Percentiles rank a stretch among this genome's conserved stretches.
These are phyloP conservation scores for Herminia tarsipennalis DNA, from an alignment of 2,888 invertebrate genomes.

Conservation along the genomic window DNA sequence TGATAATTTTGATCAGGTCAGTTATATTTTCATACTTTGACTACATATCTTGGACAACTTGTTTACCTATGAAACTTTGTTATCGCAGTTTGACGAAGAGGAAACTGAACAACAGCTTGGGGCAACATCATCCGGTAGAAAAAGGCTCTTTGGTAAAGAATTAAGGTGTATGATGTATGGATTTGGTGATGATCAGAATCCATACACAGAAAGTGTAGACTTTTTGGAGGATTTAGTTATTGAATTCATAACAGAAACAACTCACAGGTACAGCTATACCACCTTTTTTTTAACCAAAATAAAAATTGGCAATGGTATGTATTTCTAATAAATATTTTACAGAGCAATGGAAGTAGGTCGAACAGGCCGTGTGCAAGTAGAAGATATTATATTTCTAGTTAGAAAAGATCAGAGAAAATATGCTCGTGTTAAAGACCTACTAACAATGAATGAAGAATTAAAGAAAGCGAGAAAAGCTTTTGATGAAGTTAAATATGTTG, in stretches of 20 bases:
- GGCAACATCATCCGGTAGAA: constrained; percentile 89
- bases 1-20: constrained; percentile 77
- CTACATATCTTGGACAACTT: background rate
- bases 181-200: constrained; percentile 99
- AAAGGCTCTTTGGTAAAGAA: constrained; percentile 96
- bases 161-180: constrained; percentile 99
- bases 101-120: constrained; percentile 90
- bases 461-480: constrained; percentile 99
- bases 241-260: constrained; percentile 98
- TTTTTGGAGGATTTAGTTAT: constrained; percentile 98
- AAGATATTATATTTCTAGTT: constrained; percentile 98
- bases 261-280: constrained; percentile 53
- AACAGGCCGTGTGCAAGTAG: constrained; percentile 98
- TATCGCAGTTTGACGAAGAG: constrained; percentile 87
- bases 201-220: constrained; percentile 99
- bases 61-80: background rate
- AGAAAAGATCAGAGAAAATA: constrained; percentile 98
- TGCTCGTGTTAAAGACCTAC: constrained; percentile 97
- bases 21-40: background rate
- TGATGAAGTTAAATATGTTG: constrained; percentile 99
- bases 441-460: constrained; percentile 99
- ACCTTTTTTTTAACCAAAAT: background rate
- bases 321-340: constrained; percentile 11
- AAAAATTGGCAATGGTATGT: background rate
- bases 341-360: constrained; percentile 99